phyloP scores from a whole-genome alignment of 1,140 invertebrate species.

The Drosophila kepulauana region DNA sequence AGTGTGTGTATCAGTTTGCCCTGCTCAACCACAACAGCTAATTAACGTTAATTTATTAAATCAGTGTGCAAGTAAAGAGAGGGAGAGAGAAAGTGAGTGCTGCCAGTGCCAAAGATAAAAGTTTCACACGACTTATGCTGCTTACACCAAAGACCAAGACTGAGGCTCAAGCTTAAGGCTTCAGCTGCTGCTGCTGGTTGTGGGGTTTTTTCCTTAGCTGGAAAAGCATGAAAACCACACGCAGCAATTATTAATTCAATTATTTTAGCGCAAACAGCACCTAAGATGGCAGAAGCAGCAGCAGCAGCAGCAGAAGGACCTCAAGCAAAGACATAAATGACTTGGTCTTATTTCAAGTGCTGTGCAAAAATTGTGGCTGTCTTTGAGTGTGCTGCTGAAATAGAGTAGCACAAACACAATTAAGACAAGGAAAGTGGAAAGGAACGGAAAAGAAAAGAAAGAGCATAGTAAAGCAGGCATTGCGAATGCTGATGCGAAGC shows the following conservation, averaged over 20 bases:
- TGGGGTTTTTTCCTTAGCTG: conserved; percentile 74
- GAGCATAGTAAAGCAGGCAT: conserved; percentile 42
- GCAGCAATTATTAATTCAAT: conserved; percentile 85
- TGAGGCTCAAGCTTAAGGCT: conserved; percentile 16
- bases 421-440: conserved; percentile 52
- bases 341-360: conserved; percentile 56
- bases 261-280: conserved; percentile 83
- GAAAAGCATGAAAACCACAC: conserved; percentile 84
- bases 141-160: conserved; percentile 36
- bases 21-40: conserved; percentile 77
- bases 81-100: conserved; percentile 2
- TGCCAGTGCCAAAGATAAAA: conserved; percentile 70
- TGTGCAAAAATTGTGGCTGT: conserved; percentile 38
- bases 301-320: conserved; percentile 19
- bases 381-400: conserved; percentile 58
- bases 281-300: conserved; percentile 56
- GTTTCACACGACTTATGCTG: conserved; percentile 71
- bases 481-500: conserved; percentile 36
- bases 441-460: conserved; percentile 14
- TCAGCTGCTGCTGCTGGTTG: background rate
- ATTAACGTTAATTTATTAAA: conserved; percentile 85
- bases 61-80: conserved; percentile 83
- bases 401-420: conserved; percentile 83
- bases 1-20: conserved; percentile 19
- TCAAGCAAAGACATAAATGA: conserved; percentile 72